Evolutionary conservation across 2,888 invertebrate species (phyloP).

Genomic region (Sinohyriopsis cumingii): DNA sequence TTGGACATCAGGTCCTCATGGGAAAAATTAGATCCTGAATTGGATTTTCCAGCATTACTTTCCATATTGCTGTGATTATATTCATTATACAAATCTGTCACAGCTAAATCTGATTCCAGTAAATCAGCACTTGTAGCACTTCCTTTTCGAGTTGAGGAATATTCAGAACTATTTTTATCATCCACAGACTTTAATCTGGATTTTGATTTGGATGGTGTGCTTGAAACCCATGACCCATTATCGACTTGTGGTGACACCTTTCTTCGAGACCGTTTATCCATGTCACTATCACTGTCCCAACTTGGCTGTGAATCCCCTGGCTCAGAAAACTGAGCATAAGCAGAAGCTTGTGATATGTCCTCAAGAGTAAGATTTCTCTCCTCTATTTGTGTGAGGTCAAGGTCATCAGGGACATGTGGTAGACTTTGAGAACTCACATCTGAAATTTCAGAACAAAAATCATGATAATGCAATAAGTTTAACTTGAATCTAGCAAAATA

Average conservation of each 20-base stretch:
- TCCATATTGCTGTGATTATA: slow-evolving; percentile 6
- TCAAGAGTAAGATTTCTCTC: neutral
- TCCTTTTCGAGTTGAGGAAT: no score
- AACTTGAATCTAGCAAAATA: no score
- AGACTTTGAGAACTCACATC: no score
- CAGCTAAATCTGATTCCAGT: neutral
- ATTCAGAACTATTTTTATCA: no score
- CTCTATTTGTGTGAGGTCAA: neutral
- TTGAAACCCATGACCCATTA: no score
- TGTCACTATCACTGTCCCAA: slow-evolving; percentile 15
- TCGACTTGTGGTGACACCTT: slow-evolving; percentile 12
- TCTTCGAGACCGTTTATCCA: slow-evolving; percentile 19
- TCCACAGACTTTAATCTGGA: no score
- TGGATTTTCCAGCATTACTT: slow-evolving; percentile 2
- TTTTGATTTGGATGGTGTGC: no score
- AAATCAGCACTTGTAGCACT: no score
- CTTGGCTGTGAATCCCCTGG: no score
- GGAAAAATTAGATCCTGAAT: slow-evolving; percentile 3
- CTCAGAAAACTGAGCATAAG: neutral
- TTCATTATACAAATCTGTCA: slow-evolving; percentile 8
- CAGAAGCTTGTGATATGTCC: neutral
- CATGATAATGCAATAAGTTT: no score
- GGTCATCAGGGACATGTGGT: neutral
- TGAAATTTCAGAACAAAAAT: no score
- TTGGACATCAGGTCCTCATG: neutral